phyloP scores from a whole-genome alignment of 1,140 invertebrate genomes.

The Drosophila setifemur region DNA sequence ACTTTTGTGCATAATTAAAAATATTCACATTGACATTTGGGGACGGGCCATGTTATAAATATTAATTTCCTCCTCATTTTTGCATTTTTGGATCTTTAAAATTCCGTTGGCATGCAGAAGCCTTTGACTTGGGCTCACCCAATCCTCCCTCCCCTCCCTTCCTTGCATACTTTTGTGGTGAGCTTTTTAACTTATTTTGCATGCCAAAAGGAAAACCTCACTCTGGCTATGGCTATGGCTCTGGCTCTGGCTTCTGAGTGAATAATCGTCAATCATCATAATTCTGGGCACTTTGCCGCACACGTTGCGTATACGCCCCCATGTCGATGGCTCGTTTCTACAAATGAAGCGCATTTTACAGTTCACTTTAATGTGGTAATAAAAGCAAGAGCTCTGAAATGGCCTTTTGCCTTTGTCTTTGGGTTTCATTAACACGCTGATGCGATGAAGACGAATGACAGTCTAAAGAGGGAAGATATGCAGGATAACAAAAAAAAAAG shows the following conservation, averaged over 20 bases:
- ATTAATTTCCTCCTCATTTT: conserved; percentile 44
- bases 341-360: conserved; percentile 62
- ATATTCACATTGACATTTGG: conserved; percentile 76
- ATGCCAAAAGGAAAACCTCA: conserved; percentile 37
- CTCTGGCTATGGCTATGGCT: neutral
- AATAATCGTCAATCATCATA: conserved; percentile 78
- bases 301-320: conserved; percentile 47
- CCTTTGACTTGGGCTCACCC: conserved; percentile 56
- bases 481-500: neutral
- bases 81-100: conserved; percentile 27
- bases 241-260: conserved; percentile 1
- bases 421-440: conserved; percentile 39
- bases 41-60: conserved; percentile 68
- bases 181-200: conserved; percentile 66
- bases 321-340: conserved; percentile 60
- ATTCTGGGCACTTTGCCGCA: conserved; percentile 61
- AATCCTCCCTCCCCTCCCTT: too few relatives aligned
- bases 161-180: conserved; percentile 52
- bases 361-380: conserved; percentile 50
- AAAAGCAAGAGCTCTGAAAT: conserved; percentile 29
- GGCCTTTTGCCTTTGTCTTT: conserved; percentile 13
- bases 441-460: conserved; percentile 41
- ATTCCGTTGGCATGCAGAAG: conserved; percentile 67
- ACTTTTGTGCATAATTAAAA: conserved; percentile 73
- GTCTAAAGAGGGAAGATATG: conserved; percentile 3